Conservation (phyloP, 2,797 vertebrate genomes). For the Xenopus petersii region DNA sequence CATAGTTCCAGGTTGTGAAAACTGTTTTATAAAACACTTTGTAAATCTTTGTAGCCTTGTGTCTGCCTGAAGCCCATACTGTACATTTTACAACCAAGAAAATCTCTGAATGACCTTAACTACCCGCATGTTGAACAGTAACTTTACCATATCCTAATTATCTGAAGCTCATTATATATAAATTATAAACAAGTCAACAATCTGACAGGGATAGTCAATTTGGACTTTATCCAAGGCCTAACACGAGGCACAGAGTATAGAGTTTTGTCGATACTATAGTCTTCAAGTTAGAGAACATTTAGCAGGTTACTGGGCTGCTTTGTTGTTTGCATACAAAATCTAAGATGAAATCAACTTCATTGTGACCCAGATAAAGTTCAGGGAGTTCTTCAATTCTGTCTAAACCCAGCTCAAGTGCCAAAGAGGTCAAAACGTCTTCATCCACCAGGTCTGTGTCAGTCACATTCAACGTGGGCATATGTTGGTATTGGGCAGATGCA, state of each 20-base stretch:
- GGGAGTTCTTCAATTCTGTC: conserved; percentile 94
- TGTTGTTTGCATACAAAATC: conserved; percentile 96
- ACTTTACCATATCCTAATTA: background rate
- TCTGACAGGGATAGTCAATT: background rate
- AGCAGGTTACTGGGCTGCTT: conserved; percentile 91
- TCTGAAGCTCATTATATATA: no score
- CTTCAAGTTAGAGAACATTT: conserved; percentile 49
- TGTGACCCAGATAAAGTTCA: conserved; percentile 93
- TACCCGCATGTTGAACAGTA: no score
- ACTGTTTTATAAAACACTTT: no score
- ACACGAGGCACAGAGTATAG: background rate
- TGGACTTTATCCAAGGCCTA: background rate
- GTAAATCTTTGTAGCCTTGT: no score
- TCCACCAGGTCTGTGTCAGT: conserved; percentile 94
- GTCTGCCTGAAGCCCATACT: no score
- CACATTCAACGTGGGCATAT: conserved; percentile 79
- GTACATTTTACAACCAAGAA: no score
- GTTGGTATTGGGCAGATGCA: conserved; percentile 70
- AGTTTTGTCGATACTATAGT: background rate
- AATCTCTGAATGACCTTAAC: no score
- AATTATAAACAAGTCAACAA: background rate
- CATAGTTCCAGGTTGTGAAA: no score
- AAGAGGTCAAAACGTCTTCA: conserved; percentile 90
- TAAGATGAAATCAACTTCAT: conserved; percentile 94
- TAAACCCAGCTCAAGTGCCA: conserved; percentile 90